Base-by-base conservation (phyloP, 2,113 vertebrate genomes). In the Motacilla alba region DNA sequence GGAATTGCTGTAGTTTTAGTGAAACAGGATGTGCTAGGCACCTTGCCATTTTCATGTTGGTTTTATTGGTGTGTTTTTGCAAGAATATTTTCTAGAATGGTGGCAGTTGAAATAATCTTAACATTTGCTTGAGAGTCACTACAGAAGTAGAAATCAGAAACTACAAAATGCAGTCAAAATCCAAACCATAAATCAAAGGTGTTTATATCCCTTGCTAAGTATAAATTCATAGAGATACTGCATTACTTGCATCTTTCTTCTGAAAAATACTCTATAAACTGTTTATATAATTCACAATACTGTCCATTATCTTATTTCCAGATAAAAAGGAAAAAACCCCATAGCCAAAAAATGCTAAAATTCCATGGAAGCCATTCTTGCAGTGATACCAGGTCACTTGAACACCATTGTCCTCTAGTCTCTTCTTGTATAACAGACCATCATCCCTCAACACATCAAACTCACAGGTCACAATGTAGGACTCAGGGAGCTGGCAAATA, bases 401-500 rank as follows among this genome's bases (percentile, higher is more conserved):
- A 84, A 98, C 95, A 0, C 98, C 97, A 16, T 98, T 94, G 73
- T 98, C 98, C 89, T 99, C 98, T 56, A 99, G 93, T 16, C 98
- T 93, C 91, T 98, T 99, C 93, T 98, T 98, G 89, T 98, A 99
- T 21, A 99, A 67, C 26, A 99, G 95, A 3, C 98, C 98, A 28
- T 99, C 97, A 27, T 99, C 99, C 72, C 98, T 97, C 26, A 99
- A 79, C 27, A 98, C 82, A 8, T 99, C 99, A 27, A 98, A 98
- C 93, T 99, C 98, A n/a, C 98, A 99, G 76, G 98, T 99, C 76
- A 98, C 94, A 5, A 99, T 94, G 80, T 97, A 98, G 22, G 98
- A 60, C 47, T 97, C 98, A 0, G 98, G 98, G n/a, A 97, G 95
- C 74, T 86, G 98, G 37, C 95, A 67, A 68, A 99, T 73, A 11